Percentiles rank a stretch among this genome's conserved stretches.
Conservation (phyloP, 37 sponge, comb jelly and placozoan genomes). For the Tethya wilhelma region DNA sequence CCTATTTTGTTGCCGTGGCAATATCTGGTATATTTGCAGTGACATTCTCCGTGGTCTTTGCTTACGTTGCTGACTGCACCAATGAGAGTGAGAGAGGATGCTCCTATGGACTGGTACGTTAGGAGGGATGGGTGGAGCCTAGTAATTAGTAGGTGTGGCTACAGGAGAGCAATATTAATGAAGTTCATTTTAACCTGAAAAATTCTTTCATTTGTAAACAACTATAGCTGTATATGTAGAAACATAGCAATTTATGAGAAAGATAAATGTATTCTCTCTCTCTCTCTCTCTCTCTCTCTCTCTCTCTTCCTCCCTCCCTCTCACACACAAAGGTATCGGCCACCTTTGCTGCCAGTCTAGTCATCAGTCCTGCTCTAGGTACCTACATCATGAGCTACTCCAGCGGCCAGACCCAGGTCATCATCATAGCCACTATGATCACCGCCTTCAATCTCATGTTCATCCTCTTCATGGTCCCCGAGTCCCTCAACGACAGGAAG, state of each 20-base stretch:
- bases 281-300: background rate
- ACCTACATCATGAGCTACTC: constrained; percentile 36
- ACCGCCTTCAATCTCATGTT: constrained; percentile 82
- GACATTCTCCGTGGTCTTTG: constrained; percentile 93
- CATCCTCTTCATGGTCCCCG: constrained; percentile 83
- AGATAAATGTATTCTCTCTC: background rate
- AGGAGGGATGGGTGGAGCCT: background rate
- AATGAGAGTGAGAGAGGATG: constrained; percentile 69
- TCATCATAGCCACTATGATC: constrained; percentile 77
- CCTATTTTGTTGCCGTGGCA: constrained; percentile 81
- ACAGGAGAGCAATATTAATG: background rate
- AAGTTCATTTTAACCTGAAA: too few relatives aligned
- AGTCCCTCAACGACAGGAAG: constrained; percentile 79
- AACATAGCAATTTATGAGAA: background rate
- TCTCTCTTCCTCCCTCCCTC: background rate
- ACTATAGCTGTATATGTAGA: background rate
- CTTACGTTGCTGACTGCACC: constrained; percentile 95
- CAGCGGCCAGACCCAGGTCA: constrained; percentile 65
- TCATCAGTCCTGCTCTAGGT: constrained; percentile 89
- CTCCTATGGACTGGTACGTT: constrained; percentile 85
- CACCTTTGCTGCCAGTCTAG: constrained; percentile 92
- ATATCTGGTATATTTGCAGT: constrained; percentile 89
- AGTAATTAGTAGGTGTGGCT: background rate
- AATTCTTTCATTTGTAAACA: too few relatives aligned
- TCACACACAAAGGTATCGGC: constrained; percentile 90